phyloP scores from a whole-genome alignment of 2,113 vertebrate genomes.

The Lathamus discolor region DNA sequence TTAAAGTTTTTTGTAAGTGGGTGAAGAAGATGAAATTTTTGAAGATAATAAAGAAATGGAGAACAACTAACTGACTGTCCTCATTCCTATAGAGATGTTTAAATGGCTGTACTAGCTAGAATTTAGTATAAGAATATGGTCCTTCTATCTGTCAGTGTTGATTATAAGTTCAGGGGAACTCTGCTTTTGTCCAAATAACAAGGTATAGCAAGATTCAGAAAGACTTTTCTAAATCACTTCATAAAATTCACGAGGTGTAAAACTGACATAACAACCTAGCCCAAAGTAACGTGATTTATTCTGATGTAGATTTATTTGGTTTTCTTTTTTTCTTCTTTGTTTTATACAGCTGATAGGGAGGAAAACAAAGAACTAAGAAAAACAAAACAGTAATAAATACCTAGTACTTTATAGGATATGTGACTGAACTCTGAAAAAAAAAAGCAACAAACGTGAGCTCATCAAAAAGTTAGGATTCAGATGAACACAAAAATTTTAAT shows the following conservation, averaged over 20 bases:
- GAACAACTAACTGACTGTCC: not conserved
- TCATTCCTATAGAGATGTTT: not conserved
- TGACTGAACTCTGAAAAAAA: not conserved
- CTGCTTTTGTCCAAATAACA: not conserved
- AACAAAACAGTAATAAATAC: not conserved
- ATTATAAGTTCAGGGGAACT: not conserved
- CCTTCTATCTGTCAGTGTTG: not conserved
- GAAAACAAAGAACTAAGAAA: not conserved
- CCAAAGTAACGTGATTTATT: not conserved
- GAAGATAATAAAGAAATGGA: not conserved
- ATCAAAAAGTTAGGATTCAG: not conserved
- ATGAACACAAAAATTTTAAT: not conserved
- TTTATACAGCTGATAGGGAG: not conserved
- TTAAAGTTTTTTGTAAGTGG: not conserved
- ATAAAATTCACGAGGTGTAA: not conserved
- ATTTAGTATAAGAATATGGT: not conserved
- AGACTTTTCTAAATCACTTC: not conserved
- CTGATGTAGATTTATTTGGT: fast-evolving
- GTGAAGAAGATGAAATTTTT: not conserved
- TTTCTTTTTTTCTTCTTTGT: not conserved
- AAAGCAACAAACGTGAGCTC: not conserved
- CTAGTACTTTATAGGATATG: not conserved
- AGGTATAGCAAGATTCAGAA: not conserved
- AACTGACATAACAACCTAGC: not conserved
- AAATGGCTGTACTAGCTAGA: not conserved